phyloP scores from a whole-genome alignment of 2,113 vertebrate species.

The Salvator merianae region DNA sequence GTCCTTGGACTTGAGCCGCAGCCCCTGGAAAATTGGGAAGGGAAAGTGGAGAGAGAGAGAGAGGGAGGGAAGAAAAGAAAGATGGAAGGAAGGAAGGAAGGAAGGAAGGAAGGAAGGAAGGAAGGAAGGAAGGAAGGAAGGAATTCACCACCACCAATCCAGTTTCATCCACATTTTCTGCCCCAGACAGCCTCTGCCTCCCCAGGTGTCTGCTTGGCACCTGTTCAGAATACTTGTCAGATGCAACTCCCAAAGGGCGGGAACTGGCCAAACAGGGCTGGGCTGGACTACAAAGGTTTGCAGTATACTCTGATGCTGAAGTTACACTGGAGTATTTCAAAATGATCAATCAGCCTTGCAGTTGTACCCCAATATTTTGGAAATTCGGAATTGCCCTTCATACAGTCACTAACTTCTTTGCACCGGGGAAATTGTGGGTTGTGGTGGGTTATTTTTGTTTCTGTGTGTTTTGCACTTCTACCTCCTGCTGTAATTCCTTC shows the following conservation, averaged over 20 bases:
- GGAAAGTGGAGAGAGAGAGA: background rate
- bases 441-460: background rate
- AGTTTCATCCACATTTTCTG: background rate
- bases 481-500: background rate
- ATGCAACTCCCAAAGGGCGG: background rate
- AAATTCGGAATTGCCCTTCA: background rate
- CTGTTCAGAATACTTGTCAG: constrained; percentile 17
- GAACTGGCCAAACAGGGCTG: constrained; percentile 16
- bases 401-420: background rate
- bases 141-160: background rate
- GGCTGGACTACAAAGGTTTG: background rate
- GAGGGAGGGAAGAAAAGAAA: background rate
- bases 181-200: background rate
- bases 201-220: background rate
- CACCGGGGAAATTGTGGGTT: background rate
- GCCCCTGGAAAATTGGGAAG: background rate
- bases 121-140: background rate
- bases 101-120: background rate
- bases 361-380: background rate
- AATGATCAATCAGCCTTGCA: background rate
- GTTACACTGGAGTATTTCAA: background rate
- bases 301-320: background rate
- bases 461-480: background rate
- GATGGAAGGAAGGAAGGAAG: background rate
- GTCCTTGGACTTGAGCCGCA: background rate